Percentiles rank a stretch among this genome's conserved stretches.
Conservation (phyloP, 2,888 invertebrate species). For the Clivina fossor region DNA sequence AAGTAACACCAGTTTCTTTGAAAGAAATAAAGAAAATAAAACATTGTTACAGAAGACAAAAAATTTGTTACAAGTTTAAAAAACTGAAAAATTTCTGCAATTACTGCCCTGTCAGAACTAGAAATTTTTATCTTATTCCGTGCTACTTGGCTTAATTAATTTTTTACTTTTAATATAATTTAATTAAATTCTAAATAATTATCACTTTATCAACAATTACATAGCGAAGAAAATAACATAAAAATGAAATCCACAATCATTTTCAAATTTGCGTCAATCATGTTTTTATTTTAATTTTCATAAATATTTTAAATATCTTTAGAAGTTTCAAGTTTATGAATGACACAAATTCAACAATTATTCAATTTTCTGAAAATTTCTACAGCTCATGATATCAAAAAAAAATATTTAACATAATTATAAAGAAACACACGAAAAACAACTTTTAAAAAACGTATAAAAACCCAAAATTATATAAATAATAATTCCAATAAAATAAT, state of each 20-base stretch:
- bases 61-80: constrained; percentile 28
- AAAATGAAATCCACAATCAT: constrained; percentile 23
- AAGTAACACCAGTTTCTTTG: constrained; percentile 25
- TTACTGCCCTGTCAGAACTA: constrained; percentile 29
- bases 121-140: constrained; percentile 12
- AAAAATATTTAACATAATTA: too few species aligned
- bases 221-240: constrained; percentile 47
- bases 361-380: too few species aligned
- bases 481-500: too few species aligned
- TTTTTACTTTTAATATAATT: constrained; percentile 43
- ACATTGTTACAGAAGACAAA: constrained; percentile 9
- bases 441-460: too few species aligned
- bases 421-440: too few species aligned
- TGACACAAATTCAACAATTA: too few species aligned
- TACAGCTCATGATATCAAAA: too few species aligned
- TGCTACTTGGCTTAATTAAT: constrained; percentile 30
- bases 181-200: constrained; percentile 50
- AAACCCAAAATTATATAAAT: too few species aligned
- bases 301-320: too few species aligned
- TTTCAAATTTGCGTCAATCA: constrained; percentile 9
- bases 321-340: too few species aligned
- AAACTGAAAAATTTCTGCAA: constrained; percentile 22
- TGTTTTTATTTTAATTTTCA: too few species aligned
- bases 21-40: neutral
- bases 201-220: constrained; percentile 52